phyloP scores from a whole-genome alignment of 2,888 invertebrate genomes.

The Doris montereyensis region DNA sequence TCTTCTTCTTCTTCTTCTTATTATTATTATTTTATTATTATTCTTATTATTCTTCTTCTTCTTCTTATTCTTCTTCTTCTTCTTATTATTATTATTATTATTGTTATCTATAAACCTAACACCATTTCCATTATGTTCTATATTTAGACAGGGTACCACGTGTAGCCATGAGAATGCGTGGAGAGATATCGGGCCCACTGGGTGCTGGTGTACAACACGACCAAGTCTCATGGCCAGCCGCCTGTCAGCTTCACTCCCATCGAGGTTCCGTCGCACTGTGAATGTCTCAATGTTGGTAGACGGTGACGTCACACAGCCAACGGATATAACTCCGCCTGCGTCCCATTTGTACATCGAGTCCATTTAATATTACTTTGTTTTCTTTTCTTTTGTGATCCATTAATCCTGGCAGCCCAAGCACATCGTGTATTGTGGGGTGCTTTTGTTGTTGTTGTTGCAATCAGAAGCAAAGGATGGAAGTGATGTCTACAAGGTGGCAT shows the following conservation, averaged over 20 bases:
- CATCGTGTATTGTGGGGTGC: no score
- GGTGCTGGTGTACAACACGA: constrained; percentile 59
- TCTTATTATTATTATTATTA: neutral
- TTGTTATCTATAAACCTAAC: neutral
- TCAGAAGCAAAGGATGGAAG: no score
- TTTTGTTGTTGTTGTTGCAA: no score
- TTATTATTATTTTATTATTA: constrained; percentile 3
- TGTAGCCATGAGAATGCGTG: constrained; percentile 56
- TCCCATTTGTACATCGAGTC: no score
- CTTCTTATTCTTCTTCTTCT: neutral
- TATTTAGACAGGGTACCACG: constrained; percentile 50
- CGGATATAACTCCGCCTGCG: no score
- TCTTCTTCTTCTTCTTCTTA: constrained; percentile 1
- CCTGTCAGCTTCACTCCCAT: constrained; percentile 63
- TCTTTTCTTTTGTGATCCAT: no score
- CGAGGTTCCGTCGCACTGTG: constrained; percentile 63
- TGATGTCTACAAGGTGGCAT: no score
- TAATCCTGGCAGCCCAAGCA: no score
- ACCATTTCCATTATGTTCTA: neutral
- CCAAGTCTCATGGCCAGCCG: constrained; percentile 47
- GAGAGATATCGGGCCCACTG: constrained; percentile 62
- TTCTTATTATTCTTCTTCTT: constrained; percentile 6
- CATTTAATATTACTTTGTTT: no score
- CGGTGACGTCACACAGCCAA: neutral
- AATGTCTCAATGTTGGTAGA: constrained; percentile 60